Evolutionary conservation across 2,888 invertebrate genomes (phyloP).

Genomic region (Euclidia mi): DNA sequence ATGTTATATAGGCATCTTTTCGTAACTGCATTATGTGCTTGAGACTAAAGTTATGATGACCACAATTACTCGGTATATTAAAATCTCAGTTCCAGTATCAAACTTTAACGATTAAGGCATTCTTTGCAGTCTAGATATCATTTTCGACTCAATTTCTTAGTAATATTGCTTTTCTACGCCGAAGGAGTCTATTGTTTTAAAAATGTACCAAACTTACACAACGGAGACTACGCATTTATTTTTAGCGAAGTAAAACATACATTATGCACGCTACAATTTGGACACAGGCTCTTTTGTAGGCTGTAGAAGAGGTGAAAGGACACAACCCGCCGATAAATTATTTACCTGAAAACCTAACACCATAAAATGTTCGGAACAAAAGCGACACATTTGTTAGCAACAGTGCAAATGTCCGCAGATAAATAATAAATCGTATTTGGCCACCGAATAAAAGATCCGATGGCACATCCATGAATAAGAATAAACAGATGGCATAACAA

Average conservation of each 20-base stretch:
- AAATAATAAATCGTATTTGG: slow-evolving; percentile 69
- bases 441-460: slow-evolving; percentile 57
- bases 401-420: slow-evolving; percentile 66
- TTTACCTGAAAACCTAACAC: slow-evolving; percentile 59
- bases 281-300: slow-evolving; percentile 43
- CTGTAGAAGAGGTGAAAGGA: slow-evolving; percentile 49
- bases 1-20: too few relatives aligned
- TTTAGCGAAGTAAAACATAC: slow-evolving; percentile 47
- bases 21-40: too few relatives aligned
- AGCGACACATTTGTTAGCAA: slow-evolving; percentile 59
- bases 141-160: slow-evolving; percentile 1
- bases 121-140: background rate
- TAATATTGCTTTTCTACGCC: slow-evolving; percentile 16
- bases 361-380: slow-evolving; percentile 57
- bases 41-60: too few relatives aligned
- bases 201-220: slow-evolving; percentile 44
- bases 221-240: slow-evolving; percentile 47
- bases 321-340: slow-evolving; percentile 56
- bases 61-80: too few relatives aligned
- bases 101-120: background rate
- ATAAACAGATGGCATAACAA: slow-evolving; percentile 68
- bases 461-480: slow-evolving; percentile 65
- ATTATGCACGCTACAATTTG: slow-evolving; percentile 57
- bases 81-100: too few relatives aligned
- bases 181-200: slow-evolving; percentile 38